Conservation (phyloP, 2,797 vertebrate species). For the Anguilla marmorata region DNA sequence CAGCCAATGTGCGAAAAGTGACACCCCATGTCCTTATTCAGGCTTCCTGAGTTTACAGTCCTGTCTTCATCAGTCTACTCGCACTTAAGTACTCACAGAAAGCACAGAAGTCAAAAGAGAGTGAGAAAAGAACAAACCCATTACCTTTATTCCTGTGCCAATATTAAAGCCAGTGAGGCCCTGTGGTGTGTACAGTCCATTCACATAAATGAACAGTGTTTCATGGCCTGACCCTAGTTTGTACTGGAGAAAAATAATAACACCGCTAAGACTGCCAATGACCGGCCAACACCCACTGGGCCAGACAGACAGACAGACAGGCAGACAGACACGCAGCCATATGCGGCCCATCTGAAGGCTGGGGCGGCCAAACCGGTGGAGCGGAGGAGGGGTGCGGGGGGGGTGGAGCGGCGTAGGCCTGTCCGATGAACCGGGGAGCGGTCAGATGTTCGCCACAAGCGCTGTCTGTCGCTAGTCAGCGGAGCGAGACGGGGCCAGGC, state of each 20-base stretch:
- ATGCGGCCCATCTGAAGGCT: no score
- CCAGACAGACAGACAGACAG: neutral
- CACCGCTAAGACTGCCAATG: neutral
- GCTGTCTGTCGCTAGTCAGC: conserved; percentile 62
- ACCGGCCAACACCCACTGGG: neutral
- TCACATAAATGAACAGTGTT: neutral
- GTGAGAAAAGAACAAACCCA: neutral
- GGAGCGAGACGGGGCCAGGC: conserved; percentile 58
- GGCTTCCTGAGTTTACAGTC: no score
- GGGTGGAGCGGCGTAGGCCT: neutral
- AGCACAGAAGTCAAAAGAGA: neutral
- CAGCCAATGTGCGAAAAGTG: no score
- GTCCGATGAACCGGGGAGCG: conserved; percentile 39
- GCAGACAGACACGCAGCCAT: neutral
- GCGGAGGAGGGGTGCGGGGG: no score
- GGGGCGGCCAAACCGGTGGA: neutral
- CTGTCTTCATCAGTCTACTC: no score
- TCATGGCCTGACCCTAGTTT: neutral
- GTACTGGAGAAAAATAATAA: neutral
- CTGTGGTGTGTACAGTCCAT: no score
- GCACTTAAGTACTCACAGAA: no score
- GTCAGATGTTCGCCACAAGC: conserved; percentile 49
- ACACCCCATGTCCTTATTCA: no score
- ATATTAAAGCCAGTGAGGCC: neutral
- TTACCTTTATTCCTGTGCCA: neutral